Conservation (phyloP, 2,888 invertebrate species). For the Eumerus sabulonum region DNA sequence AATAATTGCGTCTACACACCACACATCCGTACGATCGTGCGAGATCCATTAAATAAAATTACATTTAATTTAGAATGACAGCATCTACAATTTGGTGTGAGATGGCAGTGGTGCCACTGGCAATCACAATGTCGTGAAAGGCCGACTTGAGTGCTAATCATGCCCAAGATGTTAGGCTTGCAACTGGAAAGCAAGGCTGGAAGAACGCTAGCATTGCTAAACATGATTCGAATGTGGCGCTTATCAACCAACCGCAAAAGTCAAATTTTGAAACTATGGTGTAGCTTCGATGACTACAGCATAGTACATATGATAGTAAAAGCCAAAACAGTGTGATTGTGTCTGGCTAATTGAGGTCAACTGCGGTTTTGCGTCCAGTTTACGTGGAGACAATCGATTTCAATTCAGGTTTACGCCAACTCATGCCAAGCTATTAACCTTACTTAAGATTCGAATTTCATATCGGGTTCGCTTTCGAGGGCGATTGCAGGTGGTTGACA, state of each 20-base stretch:
- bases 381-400: neutral
- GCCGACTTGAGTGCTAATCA: conserved; percentile 20
- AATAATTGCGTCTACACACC: neutral
- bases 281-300: neutral
- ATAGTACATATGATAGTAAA: too few relatives aligned
- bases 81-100: conserved; percentile 27
- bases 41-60: conserved; percentile 41
- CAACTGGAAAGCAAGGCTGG: conserved; percentile 28
- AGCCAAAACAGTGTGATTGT: conserved; percentile 7
- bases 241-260: too few relatives aligned
- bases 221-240: neutral
- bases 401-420: neutral
- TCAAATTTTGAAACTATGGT: too few relatives aligned
- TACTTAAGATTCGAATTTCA: too few relatives aligned
- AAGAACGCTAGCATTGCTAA: too few relatives aligned
- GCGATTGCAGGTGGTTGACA: too few relatives aligned
- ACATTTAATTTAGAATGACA: conserved; percentile 39
- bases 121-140: neutral
- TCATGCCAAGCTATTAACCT: too few relatives aligned
- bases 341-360: conserved; percentile 5
- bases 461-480: too few relatives aligned
- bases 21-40: conserved; percentile 25
- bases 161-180: conserved; percentile 1
- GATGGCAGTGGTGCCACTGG: neutral
- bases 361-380: neutral